A percentile compares a stretch with the other conserved stretches of the same genome.
Evolutionary conservation across 2,888 invertebrate genomes (phyloP).

Genomic region (Pelosia muscerda): DNA sequence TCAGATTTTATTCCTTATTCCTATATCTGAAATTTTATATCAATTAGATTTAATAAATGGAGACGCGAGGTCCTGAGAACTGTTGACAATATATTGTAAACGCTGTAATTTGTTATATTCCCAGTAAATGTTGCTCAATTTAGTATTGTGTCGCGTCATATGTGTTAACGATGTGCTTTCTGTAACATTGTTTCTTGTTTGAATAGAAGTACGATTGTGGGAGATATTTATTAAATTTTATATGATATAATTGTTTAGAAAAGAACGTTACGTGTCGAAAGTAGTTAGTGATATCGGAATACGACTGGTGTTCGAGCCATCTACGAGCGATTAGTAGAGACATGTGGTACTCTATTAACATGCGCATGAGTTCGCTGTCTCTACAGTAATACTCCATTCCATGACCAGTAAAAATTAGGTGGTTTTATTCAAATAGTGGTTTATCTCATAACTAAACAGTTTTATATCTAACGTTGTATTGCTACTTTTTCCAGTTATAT

Average conservation of each 20-base stretch:
- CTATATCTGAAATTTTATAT: conserved; percentile 83
- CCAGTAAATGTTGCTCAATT: conserved; percentile 82
- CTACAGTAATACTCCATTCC: conserved; percentile 48
- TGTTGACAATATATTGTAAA: conserved; percentile 82
- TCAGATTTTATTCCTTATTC: conserved; percentile 82
- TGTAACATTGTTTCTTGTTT: conserved; percentile 53
- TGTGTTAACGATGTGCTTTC: conserved; percentile 45
- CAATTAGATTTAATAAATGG: conserved; percentile 75
- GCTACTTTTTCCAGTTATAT: conserved; percentile 28
- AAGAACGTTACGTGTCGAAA: conserved; percentile 41
- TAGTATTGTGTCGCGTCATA: conserved; percentile 70
- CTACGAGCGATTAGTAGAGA: conserved; percentile 33
- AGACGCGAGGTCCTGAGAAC: conserved; percentile 77
- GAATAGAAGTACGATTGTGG: conserved; percentile 43
- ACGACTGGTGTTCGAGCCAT: conserved; percentile 32
- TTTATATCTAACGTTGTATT: conserved; percentile 26
- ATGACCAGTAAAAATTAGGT: conserved; percentile 49
- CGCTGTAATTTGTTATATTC: conserved; percentile 77
- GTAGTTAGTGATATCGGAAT: conserved; percentile 30
- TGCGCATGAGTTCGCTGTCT: conserved; percentile 27
- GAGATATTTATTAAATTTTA: conserved; percentile 43
- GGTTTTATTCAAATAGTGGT: conserved; percentile 37
- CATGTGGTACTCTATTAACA: conserved; percentile 22
- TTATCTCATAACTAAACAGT: conserved; percentile 31
- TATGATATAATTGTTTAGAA: conserved; percentile 21